Conservation (phyloP, 2,113 vertebrate genomes). For the Albula goreensis region DNA sequence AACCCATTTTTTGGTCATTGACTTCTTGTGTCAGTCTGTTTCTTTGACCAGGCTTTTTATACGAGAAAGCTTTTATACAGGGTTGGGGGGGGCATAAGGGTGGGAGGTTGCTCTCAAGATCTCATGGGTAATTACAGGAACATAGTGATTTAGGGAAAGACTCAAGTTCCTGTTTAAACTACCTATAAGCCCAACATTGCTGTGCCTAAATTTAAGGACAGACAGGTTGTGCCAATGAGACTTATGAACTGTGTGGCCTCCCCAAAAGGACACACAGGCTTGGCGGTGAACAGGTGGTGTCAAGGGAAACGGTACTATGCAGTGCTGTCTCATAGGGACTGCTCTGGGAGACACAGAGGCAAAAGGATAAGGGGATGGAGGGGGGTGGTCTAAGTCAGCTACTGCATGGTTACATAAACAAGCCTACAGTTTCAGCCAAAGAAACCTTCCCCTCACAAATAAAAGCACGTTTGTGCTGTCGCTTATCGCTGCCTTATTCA, state of each 20-base stretch:
- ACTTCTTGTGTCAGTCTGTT: slow-evolving; percentile 18
- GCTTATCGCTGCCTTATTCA: slow-evolving; percentile 39
- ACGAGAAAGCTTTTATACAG: background rate
- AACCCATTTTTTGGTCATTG: slow-evolving; percentile 45
- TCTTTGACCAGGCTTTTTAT: background rate
- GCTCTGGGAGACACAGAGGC: background rate
- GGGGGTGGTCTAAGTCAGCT: background rate
- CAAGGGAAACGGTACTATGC: background rate
- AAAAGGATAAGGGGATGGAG: background rate
- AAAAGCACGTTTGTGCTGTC: slow-evolving; percentile 34
- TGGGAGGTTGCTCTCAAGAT: background rate
- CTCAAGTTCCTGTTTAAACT: background rate
- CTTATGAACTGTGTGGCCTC: background rate
- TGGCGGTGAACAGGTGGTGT: background rate
- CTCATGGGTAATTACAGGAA: background rate
- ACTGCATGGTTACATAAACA: slow-evolving; percentile 27
- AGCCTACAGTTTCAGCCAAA: slow-evolving; percentile 11
- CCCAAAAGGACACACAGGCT: background rate
- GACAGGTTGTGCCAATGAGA: background rate
- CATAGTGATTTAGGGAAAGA: background rate
- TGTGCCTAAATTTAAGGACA: background rate
- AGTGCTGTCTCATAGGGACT: background rate
- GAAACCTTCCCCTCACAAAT: slow-evolving; percentile 39
- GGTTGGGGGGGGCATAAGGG: background rate
- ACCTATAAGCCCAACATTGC: background rate